Percentiles rank a stretch among this genome's conserved stretches.
Evolutionary conservation across 2,797 vertebrate genomes (phyloP).

Genomic region (Lepilemur septentrionalis): DNA sequence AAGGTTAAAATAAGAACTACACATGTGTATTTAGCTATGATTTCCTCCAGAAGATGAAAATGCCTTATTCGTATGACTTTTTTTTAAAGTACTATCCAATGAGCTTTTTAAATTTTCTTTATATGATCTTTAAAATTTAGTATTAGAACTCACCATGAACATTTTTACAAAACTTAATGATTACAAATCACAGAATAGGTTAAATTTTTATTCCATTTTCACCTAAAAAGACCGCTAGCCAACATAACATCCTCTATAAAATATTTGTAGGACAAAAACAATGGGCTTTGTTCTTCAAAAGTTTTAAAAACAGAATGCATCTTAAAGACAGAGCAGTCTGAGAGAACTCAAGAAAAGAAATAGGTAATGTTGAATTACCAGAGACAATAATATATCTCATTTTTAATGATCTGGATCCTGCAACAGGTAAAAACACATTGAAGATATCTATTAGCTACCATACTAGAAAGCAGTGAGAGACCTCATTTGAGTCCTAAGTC

Average conservation of each 20-base stretch:
- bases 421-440: not conserved
- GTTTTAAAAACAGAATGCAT: not conserved
- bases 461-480: not conserved
- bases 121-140: conserved; percentile 18
- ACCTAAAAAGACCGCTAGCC: not conserved
- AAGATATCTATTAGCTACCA: not conserved
- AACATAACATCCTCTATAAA: not conserved
- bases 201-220: conserved; percentile 3
- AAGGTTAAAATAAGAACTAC: not conserved
- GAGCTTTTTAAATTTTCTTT: not conserved
- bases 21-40: not conserved
- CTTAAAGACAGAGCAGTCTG: not conserved
- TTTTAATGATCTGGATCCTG: not conserved
- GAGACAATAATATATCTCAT: not conserved
- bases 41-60: not conserved
- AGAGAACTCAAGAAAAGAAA: not conserved
- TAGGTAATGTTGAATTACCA: not conserved
- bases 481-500: not conserved
- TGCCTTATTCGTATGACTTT: not conserved
- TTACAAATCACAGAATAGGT: not conserved
- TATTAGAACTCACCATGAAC: not conserved
- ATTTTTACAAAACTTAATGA: not conserved
- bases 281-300: not conserved
- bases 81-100: not conserved
- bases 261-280: not conserved